Percentiles rank a stretch among this genome's conserved stretches.
These are phyloP conservation scores for Pyralis farinalis DNA, from an alignment of 2,888 invertebrate species.

Conservation along the genomic window DNA sequence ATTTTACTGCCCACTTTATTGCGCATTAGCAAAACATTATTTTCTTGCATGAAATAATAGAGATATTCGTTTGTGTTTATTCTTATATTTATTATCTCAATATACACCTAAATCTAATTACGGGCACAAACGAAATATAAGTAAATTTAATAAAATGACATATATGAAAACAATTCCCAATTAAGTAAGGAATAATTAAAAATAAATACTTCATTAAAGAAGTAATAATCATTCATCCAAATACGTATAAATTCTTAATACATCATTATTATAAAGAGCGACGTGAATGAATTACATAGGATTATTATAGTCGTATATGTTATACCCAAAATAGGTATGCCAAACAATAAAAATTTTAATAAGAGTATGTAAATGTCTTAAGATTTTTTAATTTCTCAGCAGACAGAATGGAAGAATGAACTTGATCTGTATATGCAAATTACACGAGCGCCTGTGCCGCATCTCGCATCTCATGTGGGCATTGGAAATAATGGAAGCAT, in stretches of 20 bases:
- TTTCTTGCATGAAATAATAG: conserved; percentile 19
- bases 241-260: conserved; percentile 15
- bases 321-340: no score
- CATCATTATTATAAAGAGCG: conserved; percentile 1
- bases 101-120: conserved; percentile 76
- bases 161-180: conserved; percentile 21
- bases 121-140: conserved; percentile 59
- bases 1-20: no score
- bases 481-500: not conserved
- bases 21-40: no score
- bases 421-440: not conserved
- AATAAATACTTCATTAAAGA: conserved; percentile 20
- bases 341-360: no score
- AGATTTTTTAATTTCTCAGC: no score
- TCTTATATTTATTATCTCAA: conserved; percentile 72
- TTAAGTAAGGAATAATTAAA: conserved; percentile 19
- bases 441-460: not conserved
- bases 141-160: conserved; percentile 30
- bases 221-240: conserved; percentile 18
- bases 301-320: not conserved
- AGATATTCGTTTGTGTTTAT: conserved; percentile 25
- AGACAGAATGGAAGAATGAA: not conserved
- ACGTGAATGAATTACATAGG: not conserved
- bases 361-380: no score
- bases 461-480: not conserved